These are phyloP conservation scores for Micrasema minimum DNA, from an alignment of 1,140 invertebrate species.

Conservation along the genomic window DNA sequence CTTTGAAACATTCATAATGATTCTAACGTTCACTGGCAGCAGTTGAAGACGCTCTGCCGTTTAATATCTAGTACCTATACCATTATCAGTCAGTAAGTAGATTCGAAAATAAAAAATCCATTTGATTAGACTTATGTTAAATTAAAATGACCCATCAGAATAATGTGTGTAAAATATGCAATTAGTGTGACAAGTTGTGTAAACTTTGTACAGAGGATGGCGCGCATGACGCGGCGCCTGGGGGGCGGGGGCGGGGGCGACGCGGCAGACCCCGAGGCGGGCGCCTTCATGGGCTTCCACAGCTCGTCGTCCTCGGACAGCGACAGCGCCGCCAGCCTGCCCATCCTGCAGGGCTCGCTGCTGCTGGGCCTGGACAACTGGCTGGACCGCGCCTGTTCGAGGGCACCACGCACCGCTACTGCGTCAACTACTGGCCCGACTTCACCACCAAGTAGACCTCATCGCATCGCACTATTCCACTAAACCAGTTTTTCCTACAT, in stretches of 20 bases:
- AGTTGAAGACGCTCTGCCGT: no score
- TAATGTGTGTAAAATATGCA: no score
- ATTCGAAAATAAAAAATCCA: no score
- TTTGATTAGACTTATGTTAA: no score
- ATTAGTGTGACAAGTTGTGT: no score
- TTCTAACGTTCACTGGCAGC: no score
- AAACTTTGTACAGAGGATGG: slow-evolving; percentile 70
- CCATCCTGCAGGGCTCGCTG: slow-evolving; percentile 72
- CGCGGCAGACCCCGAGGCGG: slow-evolving; percentile 75
- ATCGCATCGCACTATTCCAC: neutral
- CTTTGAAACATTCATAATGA: no score
- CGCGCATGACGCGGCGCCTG: slow-evolving; percentile 73
- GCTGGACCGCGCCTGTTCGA: slow-evolving; percentile 95
- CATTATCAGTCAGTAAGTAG: no score
- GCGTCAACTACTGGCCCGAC: slow-evolving; percentile 97
- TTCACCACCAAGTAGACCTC: slow-evolving; percentile 74
- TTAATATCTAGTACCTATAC: no score
- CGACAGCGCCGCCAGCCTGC: slow-evolving; percentile 55
- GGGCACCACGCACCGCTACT: slow-evolving; percentile 92
- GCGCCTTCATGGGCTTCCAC: slow-evolving; percentile 83
- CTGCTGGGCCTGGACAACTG: slow-evolving; percentile 94
- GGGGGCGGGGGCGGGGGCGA: slow-evolving; percentile 61
- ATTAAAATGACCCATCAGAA: no score
- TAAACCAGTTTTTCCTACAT: no score
- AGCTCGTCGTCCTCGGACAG: slow-evolving; percentile 77